A percentile compares a stretch with the other conserved stretches of the same genome.
Evolutionary conservation across 2,888 invertebrate species (phyloP).

Genomic region (Melanchra persicariae): DNA sequence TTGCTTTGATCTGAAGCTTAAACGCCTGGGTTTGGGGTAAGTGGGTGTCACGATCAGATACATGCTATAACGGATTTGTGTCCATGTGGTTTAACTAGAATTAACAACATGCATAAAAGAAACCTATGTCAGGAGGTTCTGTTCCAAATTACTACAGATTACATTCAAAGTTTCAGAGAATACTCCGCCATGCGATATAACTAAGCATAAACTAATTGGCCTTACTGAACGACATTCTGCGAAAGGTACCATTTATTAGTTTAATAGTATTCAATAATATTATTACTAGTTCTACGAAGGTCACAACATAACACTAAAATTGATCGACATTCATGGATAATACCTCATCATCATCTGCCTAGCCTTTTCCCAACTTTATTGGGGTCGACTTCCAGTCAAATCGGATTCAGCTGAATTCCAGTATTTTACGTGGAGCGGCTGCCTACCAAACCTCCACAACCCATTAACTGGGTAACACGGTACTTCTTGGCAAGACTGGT

Average conservation of each 20-base stretch:
- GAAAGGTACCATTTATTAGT: neutral
- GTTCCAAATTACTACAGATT: neutral
- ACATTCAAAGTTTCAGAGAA: neutral
- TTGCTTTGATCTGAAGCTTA: constrained; percentile 58
- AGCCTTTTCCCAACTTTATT: no score
- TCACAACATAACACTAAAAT: neutral
- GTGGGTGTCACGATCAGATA: constrained; percentile 33
- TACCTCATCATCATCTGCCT: no score
- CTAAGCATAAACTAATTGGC: neutral
- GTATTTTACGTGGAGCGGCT: no score
- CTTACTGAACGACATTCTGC: neutral
- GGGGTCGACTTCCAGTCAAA: no score
- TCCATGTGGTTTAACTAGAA: constrained; percentile 6
- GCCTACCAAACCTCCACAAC: no score
- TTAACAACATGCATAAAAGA: neutral
- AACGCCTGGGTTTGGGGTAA: neutral
- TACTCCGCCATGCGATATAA: neutral
- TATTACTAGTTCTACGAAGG: neutral
- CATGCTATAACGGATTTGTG: constrained; percentile 48
- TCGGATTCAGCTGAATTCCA: no score
- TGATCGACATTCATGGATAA: neutral
- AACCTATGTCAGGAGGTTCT: neutral
- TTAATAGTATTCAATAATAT: neutral
- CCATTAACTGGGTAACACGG: no score
- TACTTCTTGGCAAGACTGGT: no score